phyloP scores from a whole-genome alignment of 2,888 invertebrate species.

The Agrotis clavis region DNA sequence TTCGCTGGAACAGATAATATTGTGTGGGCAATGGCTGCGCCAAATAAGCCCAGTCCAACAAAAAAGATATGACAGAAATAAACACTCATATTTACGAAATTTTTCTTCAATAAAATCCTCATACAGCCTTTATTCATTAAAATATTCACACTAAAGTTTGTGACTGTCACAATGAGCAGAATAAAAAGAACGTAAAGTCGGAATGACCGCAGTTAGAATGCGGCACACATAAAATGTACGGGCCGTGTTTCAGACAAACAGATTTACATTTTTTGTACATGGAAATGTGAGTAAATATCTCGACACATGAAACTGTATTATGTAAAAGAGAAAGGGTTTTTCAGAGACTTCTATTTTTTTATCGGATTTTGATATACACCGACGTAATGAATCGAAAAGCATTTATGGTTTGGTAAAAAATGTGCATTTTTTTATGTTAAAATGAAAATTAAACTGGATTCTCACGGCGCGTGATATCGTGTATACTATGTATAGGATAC shows the following conservation, averaged over 20 bases:
- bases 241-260: conserved; percentile 17
- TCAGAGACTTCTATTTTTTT: not conserved
- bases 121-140: conserved; percentile 7
- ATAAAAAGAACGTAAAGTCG: conserved; percentile 26
- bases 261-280: conserved; percentile 20
- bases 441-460: no score
- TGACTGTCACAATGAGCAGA: conserved; percentile 8
- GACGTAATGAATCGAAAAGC: not conserved
- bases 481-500: no score
- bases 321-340: not conserved
- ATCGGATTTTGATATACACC: not conserved
- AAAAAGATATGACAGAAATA: not conserved
- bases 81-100: not conserved
- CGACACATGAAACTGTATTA: conserved; percentile 3
- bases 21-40: no score
- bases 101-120: not conserved
- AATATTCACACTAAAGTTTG: conserved; percentile 14
- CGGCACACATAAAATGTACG: conserved; percentile 18
- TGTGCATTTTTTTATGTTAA: not conserved
- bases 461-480: no score
- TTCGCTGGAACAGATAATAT: no score
- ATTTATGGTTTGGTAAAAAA: not conserved
- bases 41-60: no score
- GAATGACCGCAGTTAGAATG: conserved; percentile 29
- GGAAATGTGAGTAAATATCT: conserved; percentile 13